Percentiles rank a stretch among this genome's conserved stretches.
Evolutionary conservation across 2,797 vertebrate species (phyloP).

Genomic region (Chaunax sp.): DNA sequence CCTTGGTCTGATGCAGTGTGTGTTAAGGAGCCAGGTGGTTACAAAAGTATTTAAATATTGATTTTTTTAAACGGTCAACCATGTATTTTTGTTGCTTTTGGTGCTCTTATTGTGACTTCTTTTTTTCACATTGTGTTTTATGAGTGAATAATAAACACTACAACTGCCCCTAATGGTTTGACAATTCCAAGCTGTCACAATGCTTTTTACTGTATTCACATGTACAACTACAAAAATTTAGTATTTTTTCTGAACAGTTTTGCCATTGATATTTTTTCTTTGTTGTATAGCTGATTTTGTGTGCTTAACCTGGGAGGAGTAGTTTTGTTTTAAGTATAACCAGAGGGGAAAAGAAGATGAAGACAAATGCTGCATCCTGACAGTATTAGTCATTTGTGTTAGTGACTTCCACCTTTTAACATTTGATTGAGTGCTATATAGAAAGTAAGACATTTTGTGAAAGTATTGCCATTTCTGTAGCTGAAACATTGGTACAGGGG

Average conservation of each 20-base stretch:
- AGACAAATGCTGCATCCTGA: slow-evolving; percentile 60
- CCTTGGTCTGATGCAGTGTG: slow-evolving; percentile 72
- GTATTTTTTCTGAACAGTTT: slow-evolving; percentile 44
- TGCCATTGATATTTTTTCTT: slow-evolving; percentile 50
- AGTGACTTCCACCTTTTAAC: slow-evolving; percentile 68
- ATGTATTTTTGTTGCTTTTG: slow-evolving; percentile 53
- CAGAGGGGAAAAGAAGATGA: slow-evolving; percentile 43
- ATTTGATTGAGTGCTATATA: slow-evolving; percentile 72
- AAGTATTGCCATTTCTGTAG: slow-evolving; percentile 81
- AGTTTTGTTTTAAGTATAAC: slow-evolving; percentile 59
- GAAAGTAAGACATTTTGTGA: slow-evolving; percentile 64
- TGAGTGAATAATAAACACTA: slow-evolving; percentile 74
- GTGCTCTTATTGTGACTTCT: slow-evolving; percentile 69
- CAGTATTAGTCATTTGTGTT: slow-evolving; percentile 70
- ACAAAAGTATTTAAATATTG: slow-evolving; percentile 77
- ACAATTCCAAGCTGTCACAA: slow-evolving; percentile 51
- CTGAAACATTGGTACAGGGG: slow-evolving; percentile 77
- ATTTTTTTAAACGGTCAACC: slow-evolving; percentile 49
- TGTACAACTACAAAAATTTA: slow-evolving; percentile 45
- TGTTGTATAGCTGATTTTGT: slow-evolving; percentile 56
- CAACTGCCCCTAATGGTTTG: slow-evolving; percentile 58
- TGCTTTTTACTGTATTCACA: slow-evolving; percentile 61
- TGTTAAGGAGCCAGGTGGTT: slow-evolving; percentile 71
- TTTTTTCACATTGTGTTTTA: slow-evolving; percentile 62
- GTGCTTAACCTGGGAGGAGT: slow-evolving; percentile 58